Evolutionary conservation across 2,797 vertebrate genomes (phyloP).

Genomic region (Etheostoma nigrum): DNA sequence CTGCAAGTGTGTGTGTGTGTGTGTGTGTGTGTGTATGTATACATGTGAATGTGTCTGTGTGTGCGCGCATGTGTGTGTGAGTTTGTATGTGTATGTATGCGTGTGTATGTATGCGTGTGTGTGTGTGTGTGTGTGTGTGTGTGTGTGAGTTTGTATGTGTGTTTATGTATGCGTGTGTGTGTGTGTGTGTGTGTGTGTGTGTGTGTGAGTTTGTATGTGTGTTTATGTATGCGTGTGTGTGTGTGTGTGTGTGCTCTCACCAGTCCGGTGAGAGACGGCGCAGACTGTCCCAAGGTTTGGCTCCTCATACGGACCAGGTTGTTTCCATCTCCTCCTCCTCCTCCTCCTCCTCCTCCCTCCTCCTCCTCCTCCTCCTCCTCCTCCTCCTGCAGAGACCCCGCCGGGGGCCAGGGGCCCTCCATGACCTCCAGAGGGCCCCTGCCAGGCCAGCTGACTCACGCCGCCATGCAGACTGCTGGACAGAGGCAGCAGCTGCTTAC

Average conservation of each 20-base stretch:
- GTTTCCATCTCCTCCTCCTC: conserved; percentile 92
- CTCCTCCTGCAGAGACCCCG: conserved; percentile 68
- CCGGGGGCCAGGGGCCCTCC: conserved; percentile 26
- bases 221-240: background rate
- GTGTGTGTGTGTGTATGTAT: background rate
- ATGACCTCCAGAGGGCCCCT: conserved; percentile 50
- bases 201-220: background rate
- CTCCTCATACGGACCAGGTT: conserved; percentile 97
- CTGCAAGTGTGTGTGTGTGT: background rate
- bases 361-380: conserved; percentile 85
- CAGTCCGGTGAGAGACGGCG: conserved; percentile 96
- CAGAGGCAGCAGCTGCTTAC: conserved; percentile 95
- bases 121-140: background rate
- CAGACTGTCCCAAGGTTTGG: conserved; percentile 94
- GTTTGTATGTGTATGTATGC: too few species aligned
- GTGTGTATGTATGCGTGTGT: background rate
- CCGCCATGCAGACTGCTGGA: conserved; percentile 92
- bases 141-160: too few species aligned
- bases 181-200: background rate
- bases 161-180: background rate
- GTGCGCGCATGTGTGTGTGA: background rate
- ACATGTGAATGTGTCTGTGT: too few species aligned
- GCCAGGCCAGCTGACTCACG: conserved; percentile 90
- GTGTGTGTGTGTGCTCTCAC: conserved; percentile 78
- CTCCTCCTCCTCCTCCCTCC: conserved; percentile 75